phyloP scores from a whole-genome alignment of 2,113 vertebrate genomes.

The Siniperca knerii region DNA sequence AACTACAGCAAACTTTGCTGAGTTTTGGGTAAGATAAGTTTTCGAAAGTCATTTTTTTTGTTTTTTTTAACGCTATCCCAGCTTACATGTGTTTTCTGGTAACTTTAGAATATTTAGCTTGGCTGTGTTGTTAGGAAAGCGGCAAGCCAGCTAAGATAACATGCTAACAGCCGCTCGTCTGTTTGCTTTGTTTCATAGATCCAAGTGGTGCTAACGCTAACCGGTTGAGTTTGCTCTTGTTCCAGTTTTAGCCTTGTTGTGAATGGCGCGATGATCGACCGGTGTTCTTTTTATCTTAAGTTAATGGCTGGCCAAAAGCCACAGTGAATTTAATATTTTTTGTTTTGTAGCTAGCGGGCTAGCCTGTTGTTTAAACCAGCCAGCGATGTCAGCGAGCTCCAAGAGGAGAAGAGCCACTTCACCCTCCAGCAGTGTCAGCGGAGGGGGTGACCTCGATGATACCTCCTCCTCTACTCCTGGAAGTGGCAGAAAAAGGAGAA shows the following conservation, averaged over 20 bases:
- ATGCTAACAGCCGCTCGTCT: conserved; percentile 59
- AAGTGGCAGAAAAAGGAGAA: conserved; percentile 92
- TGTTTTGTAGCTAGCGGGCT: conserved; percentile 46
- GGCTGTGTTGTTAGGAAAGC: neutral
- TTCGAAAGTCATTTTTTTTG: neutral
- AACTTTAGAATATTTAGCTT: neutral
- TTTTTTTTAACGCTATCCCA: accelerated
- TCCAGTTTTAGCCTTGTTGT: neutral
- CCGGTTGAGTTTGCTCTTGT: neutral
- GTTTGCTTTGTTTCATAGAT: conserved; percentile 73
- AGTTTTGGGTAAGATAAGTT: conserved; percentile 49
- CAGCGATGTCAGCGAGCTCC: conserved; percentile 85
- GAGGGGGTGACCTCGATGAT: conserved; percentile 94
- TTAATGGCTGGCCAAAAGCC: neutral
- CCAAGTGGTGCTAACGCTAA: conserved; percentile 29
- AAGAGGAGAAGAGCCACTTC: conserved; percentile 97
- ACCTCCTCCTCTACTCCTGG: conserved; percentile 89
- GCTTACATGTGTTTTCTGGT: accelerated
- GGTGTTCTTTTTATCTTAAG: accelerated
- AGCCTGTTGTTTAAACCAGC: conserved; percentile 44
- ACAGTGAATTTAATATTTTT: neutral
- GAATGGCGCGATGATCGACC: accelerated
- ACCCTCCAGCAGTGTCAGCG: conserved; percentile 95
- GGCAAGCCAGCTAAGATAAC: conserved; percentile 1
- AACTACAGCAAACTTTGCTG: conserved; percentile 52